These are phyloP conservation scores for Chrysemys picta DNA, from an alignment of 2,113 vertebrate species.

Conservation along the genomic window DNA sequence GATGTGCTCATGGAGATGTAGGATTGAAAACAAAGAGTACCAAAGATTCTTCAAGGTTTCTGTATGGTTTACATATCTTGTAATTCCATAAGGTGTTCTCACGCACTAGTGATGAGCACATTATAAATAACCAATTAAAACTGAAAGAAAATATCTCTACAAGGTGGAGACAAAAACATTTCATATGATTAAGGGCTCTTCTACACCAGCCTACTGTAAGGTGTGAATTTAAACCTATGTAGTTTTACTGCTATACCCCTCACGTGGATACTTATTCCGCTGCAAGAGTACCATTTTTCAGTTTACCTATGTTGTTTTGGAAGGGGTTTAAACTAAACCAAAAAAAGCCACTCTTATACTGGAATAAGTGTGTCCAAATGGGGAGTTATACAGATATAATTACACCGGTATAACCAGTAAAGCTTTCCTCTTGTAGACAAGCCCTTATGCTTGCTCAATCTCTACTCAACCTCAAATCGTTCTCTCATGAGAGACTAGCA, in stretches of 20 bases:
- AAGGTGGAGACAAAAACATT: background rate
- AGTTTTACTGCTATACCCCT: background rate
- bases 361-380: background rate
- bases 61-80: background rate
- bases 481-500: background rate
- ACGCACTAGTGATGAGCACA: background rate
- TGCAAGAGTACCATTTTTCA: background rate
- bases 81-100: background rate
- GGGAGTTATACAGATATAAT: background rate
- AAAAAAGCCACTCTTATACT: background rate
- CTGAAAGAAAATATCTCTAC: background rate
- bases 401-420: background rate
- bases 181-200: background rate
- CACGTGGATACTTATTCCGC: background rate
- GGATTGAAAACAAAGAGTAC: constrained; percentile 10
- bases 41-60: background rate
- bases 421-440: background rate
- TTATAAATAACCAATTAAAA: constrained; percentile 8
- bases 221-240: background rate
- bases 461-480: background rate
- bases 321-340: background rate
- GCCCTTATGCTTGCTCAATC: background rate
- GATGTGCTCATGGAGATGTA: background rate
- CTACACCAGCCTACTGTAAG: background rate
- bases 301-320: background rate